phyloP scores from a whole-genome alignment of 1,140 invertebrate species.

The Calosoma granatense region DNA sequence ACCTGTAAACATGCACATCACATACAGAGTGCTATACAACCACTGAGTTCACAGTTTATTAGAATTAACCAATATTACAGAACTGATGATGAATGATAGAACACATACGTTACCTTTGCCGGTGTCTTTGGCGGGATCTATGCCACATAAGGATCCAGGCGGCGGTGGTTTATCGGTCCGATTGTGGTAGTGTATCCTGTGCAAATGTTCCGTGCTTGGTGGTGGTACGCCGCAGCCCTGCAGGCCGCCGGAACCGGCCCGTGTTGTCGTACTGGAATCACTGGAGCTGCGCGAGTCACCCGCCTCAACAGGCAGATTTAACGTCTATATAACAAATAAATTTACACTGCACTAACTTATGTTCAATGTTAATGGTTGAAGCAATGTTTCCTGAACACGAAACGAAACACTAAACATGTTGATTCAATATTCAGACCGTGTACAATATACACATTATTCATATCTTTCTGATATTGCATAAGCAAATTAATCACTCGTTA shows the following conservation, averaged over 20 bases:
- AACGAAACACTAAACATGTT: slow-evolving; percentile 16
- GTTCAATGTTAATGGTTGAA: slow-evolving; percentile 13
- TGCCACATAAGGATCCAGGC: slow-evolving; percentile 15
- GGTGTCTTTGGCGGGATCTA: background rate
- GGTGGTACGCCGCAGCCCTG: slow-evolving; percentile 14
- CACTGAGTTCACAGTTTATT: background rate
- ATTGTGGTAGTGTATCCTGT: slow-evolving; percentile 29
- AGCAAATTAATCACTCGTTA: too few species aligned
- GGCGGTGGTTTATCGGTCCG: slow-evolving; percentile 29
- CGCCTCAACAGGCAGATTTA: slow-evolving; percentile 68
- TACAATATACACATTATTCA: too few species aligned
- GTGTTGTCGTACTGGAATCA: slow-evolving; percentile 43
- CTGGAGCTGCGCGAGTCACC: slow-evolving; percentile 51
- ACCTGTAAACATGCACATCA: slow-evolving; percentile 30
- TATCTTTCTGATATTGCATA: too few species aligned
- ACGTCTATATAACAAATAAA: slow-evolving; percentile 45
- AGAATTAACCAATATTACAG: too few species aligned
- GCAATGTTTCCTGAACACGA: background rate
- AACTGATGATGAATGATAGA: too few species aligned
- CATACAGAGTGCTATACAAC: background rate
- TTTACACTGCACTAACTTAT: too few species aligned
- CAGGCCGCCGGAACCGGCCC: slow-evolving; percentile 18
- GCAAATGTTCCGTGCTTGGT: slow-evolving; percentile 27
- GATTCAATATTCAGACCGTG: too few species aligned
- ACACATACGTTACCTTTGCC: slow-evolving; percentile 12